Conservation (phyloP, 2,113 vertebrate species). For the Vicugna pacos region DNA sequence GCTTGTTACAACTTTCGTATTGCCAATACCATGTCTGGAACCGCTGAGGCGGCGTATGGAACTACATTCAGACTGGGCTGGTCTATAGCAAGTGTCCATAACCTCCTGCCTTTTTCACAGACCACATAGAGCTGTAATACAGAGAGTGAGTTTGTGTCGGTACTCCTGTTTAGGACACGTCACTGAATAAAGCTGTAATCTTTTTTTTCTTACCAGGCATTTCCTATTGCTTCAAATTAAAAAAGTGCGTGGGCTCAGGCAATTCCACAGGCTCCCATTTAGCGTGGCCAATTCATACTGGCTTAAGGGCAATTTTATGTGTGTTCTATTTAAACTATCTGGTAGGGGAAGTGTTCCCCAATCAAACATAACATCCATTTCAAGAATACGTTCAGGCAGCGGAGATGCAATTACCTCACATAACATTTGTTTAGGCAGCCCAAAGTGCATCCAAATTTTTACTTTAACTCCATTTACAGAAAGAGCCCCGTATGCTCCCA, state of each 20-base stretch:
- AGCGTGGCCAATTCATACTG: background rate
- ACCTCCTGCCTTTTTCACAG: background rate
- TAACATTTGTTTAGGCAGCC: background rate
- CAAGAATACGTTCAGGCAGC: background rate
- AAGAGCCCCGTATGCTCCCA: background rate
- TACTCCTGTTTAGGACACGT: background rate
- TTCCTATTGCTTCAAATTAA: background rate
- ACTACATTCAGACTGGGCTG: background rate
- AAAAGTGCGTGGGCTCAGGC: background rate
- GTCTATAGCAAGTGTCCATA: background rate
- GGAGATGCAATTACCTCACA: background rate
- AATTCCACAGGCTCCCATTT: background rate
- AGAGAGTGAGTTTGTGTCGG: background rate
- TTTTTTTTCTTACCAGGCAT: background rate
- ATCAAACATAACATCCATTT: slow-evolving; percentile 11
- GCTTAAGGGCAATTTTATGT: background rate
- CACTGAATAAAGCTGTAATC: background rate
- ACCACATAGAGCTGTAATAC: background rate
- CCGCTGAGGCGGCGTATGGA: background rate
- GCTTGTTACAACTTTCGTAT: background rate
- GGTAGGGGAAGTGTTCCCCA: background rate
- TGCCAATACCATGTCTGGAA: background rate
- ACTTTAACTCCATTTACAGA: background rate
- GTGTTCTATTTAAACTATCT: slow-evolving; percentile 42
- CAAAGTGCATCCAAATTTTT: background rate